Evolutionary conservation across 2,797 vertebrate species (phyloP).

Genomic region (Scolopax bukidnonensis): DNA sequence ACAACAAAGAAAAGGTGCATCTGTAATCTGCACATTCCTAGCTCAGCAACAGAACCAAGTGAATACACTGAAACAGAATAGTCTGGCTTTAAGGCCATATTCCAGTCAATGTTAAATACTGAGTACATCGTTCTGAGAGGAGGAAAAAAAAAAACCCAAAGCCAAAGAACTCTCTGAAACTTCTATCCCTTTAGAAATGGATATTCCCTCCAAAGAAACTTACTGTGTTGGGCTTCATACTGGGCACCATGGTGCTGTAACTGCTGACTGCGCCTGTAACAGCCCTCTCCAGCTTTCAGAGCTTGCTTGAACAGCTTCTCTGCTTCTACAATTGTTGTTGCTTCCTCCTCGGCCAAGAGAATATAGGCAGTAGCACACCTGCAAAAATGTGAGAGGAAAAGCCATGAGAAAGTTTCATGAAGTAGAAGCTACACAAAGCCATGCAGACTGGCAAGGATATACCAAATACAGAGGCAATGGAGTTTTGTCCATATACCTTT

Average conservation of each 20-base stretch:
- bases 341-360: conserved; percentile 97
- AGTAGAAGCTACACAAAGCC: neutral
- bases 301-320: conserved; percentile 97
- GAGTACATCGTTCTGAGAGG: neutral
- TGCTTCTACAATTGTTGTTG: conserved; percentile 96
- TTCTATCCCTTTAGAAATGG: neutral
- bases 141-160: neutral
- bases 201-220: conserved; percentile 32
- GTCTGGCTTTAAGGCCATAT: neutral
- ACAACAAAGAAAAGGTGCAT: neutral
- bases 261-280: conserved; percentile 94
- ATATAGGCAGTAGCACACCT: conserved; percentile 97
- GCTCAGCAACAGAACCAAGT: neutral
- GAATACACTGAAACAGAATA: neutral
- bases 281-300: conserved; percentile 92
- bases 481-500: neutral
- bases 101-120: neutral
- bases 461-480: neutral
- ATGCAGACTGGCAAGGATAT: neutral
- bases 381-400: conserved; percentile 35
- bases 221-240: conserved; percentile 96
- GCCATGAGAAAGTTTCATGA: neutral
- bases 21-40: neutral
- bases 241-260: conserved; percentile 94
- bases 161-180: neutral